Percentiles rank a stretch among this genome's conserved stretches.
Conservation (phyloP, 2,113 vertebrate genomes). For the Rhea pennata region DNA sequence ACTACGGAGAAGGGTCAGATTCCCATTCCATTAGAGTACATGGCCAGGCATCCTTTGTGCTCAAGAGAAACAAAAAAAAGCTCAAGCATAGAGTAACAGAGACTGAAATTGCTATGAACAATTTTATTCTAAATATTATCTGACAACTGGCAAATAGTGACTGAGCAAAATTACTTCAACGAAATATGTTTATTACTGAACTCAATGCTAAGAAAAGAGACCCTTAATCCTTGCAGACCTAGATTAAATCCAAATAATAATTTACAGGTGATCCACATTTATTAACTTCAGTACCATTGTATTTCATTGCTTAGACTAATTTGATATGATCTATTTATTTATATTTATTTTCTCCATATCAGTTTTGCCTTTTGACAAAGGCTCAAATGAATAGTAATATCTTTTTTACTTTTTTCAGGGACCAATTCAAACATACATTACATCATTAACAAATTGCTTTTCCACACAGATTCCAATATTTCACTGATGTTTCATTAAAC, state of each 20-base stretch:
- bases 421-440: neutral
- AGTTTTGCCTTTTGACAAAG: neutral
- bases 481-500: conserved; percentile 38
- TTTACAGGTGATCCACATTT: neutral
- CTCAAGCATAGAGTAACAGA: neutral
- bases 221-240: neutral
- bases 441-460: neutral
- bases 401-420: neutral
- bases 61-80: neutral
- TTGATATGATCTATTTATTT: neutral
- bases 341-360: neutral
- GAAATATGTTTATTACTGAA: neutral
- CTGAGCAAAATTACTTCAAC: neutral
- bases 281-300: neutral
- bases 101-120: neutral
- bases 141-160: neutral
- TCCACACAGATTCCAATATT: neutral
- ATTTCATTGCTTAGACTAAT: neutral
- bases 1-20: neutral
- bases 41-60: neutral
- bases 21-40: neutral
- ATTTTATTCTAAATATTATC: neutral
- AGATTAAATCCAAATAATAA: neutral
- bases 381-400: neutral
- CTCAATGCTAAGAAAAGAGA: neutral